phyloP scores from a whole-genome alignment of 2,797 vertebrate species.

The Yasuhikotakia modesta region DNA sequence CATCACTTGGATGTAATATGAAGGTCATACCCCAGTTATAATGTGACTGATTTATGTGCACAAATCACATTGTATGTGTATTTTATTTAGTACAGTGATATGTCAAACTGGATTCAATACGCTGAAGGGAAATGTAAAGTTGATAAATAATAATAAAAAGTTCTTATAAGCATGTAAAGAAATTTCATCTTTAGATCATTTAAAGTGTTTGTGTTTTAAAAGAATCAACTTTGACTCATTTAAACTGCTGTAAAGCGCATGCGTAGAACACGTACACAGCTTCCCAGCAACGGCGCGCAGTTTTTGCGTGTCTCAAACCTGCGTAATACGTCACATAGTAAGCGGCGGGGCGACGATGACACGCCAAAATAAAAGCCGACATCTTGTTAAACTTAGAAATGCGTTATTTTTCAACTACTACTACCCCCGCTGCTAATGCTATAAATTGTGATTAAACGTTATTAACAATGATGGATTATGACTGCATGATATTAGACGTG shows the following conservation, averaged over 20 bases:
- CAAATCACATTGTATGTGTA: background rate
- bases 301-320: conserved; percentile 47
- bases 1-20: background rate
- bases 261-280: conserved; percentile 63
- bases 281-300: conserved; percentile 40
- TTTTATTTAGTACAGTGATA: background rate
- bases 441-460: background rate
- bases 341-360: background rate
- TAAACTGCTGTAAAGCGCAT: conserved; percentile 36
- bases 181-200: too few relatives aligned
- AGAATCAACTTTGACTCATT: too few relatives aligned
- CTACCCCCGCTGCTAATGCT: background rate
- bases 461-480: background rate
- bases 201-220: background rate
- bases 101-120: background rate
- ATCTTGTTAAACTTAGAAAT: background rate
- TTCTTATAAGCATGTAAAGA: background rate
- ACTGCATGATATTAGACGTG: background rate
- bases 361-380: conserved; percentile 32
- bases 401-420: background rate
- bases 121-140: background rate
- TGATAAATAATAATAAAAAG: background rate
- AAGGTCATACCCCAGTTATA: background rate
- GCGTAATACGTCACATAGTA: background rate
- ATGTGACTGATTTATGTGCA: background rate